Evolutionary conservation across 2,113 vertebrate genomes (phyloP), one percentile per base, ranked within the genome.

Genomic region (Heptranchias perlo): DNA sequence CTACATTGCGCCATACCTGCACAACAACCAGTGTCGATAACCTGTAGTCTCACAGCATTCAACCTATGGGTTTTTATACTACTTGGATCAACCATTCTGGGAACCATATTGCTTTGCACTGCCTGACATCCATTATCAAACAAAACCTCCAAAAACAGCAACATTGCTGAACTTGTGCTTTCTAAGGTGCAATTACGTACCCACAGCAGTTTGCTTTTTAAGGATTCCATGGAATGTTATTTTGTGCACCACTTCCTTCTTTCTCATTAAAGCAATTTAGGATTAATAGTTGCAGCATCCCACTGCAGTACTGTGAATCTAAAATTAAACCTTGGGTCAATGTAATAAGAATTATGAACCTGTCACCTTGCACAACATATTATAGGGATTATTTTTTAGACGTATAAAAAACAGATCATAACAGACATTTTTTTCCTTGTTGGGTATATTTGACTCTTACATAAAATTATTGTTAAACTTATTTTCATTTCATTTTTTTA

Each of bases 141-240:
- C 1, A 31, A 49, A 52, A 69, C 25, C 94, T 95, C 64, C 44
- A 31, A 52, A 87, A 39, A 62, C 94, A 69, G 44, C 25, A 69
- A 52, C 65, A 95, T 35, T 47, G 65, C 39, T 69, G 65, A 69
- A 91, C 23, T 35, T 31, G 4, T 91, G 65, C 65, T 95, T 95
- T 95, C 3, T 49, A 31, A 95, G 10, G 93, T 95, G 14, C 61
- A 65, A 94, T 94, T 44, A 94, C 18, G 13, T 93, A 39, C 58
- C 35, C 35, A 39, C 58, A 23, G 58, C 89, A 44, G 35, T 87
- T 87, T 44, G 18, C 49, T 21, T 67, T 95, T 94, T 65, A 64
- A 94, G 39, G 18, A 67, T 94, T 95, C 64, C 65, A 13, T 95
- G 92, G 21, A 94, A 49, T 95, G 64, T 95, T 95, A 69, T 95